Evolutionary conservation across 2,797 vertebrate genomes (phyloP).

Genomic region (Phaenicophaeus curvirostris): DNA sequence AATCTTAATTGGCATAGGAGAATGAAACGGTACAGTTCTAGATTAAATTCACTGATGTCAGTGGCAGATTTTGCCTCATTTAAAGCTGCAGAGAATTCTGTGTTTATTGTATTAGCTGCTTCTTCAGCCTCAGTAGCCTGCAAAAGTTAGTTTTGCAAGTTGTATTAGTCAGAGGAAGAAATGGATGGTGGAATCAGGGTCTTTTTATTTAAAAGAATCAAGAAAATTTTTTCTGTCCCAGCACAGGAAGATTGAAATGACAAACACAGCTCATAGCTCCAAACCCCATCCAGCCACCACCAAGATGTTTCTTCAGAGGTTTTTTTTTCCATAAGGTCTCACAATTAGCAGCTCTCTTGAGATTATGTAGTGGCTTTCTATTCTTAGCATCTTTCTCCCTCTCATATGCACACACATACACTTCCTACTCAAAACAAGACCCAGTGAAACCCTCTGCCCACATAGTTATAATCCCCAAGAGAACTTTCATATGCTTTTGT

Average conservation of each 20-base stretch:
- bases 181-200: background rate
- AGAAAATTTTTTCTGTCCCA: background rate
- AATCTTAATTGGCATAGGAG: background rate
- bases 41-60: background rate
- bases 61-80: background rate
- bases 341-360: constrained; percentile 16
- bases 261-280: background rate
- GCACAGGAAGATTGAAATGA: background rate
- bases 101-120: background rate
- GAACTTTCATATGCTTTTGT: constrained; percentile 70
- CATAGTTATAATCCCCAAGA: constrained; percentile 57
- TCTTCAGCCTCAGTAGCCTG: background rate
- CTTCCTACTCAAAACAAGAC: constrained; percentile 65
- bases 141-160: background rate
- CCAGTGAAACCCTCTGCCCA: constrained; percentile 64
- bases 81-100: background rate
- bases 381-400: constrained; percentile 44
- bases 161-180: background rate
- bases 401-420: background rate
- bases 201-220: background rate
- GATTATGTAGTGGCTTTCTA: constrained; percentile 48
- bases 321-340: background rate
- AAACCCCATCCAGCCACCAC: background rate
- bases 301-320: background rate
- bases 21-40: background rate